Evolutionary conservation across 2,113 vertebrate genomes (phyloP), one percentile per base, ranked within the genome.

Genomic region (Bufo bufo): DNA sequence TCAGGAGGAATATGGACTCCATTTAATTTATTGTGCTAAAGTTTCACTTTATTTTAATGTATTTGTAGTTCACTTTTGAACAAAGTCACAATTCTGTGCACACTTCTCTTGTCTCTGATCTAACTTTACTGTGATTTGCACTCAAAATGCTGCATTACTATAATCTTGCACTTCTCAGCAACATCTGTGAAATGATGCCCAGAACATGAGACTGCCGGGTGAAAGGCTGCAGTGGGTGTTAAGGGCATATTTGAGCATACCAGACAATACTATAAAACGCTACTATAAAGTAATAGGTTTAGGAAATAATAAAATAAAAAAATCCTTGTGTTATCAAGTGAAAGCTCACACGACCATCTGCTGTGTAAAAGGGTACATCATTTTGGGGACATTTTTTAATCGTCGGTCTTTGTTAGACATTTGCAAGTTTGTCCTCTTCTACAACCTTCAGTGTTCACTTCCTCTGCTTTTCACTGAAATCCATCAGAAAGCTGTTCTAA

Each of bases 61-160:
- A 14, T 91, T 91, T 91, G 86, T 92, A 92, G 91, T 87, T 92
- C 92, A 92, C 91, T 88, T 91, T 91, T 89, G 79, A 90, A 80
- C 66, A 49, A 16, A 89, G 74, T 61, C 86, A 23, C 85, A 14
- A 47, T 0, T 1, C 77, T 3, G 89, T 87, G 14, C 12, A 7
- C 4, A 0, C 58, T 80, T 77, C 59, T 0, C 43, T 1, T 0
- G 49, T 87, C 74, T 74, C 0, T 43, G 0, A 82, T 79, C 54
- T 82, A 82, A 87, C 17, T 87, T 0, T 84, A 79, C 89, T 89
- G 84, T 0, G 20, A 83, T 58, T 90, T 0, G 72, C 65, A 77
- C 90, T 84, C 11, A 0, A 90, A 90, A 91, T 0, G 69, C 90
- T 90, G 90, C 90, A 0, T 83, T 87, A 0, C 71, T 87, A n/a